Percentiles rank a stretch among this genome's conserved stretches.
phyloP scores from a whole-genome alignment of 2,888 invertebrate genomes.

The Syritta pipiens region DNA sequence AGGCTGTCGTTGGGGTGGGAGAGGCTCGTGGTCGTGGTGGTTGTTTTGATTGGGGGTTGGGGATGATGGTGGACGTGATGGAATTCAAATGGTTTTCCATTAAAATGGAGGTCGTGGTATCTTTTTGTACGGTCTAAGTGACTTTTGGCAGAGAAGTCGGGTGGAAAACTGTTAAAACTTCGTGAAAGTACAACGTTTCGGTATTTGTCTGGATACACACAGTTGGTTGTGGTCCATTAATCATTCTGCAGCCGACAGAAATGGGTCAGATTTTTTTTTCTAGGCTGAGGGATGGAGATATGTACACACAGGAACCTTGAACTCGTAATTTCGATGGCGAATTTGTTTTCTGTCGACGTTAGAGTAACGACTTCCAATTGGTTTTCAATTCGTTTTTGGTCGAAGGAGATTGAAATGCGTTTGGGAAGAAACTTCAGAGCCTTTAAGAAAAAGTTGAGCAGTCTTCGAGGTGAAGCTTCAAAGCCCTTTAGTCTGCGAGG shows the following conservation, averaged over 20 bases:
- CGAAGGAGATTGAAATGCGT: too few species aligned
- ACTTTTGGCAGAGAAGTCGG: conserved; percentile 5
- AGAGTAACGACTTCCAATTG: too few species aligned
- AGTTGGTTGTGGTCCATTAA: conserved; percentile 30
- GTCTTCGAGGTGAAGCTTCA: too few species aligned
- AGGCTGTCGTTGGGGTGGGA: background rate
- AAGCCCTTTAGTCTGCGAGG: too few species aligned
- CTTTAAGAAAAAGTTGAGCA: too few species aligned
- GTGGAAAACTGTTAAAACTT: conserved; percentile 40
- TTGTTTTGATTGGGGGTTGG: conserved; percentile 24
- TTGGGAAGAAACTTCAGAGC: too few species aligned
- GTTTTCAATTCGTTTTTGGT: too few species aligned
- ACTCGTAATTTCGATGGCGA: conserved; percentile 17
- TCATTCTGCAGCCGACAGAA: conserved; percentile 36
- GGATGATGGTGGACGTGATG: conserved; percentile 40
- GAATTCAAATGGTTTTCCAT: conserved; percentile 48
- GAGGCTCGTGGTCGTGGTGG: background rate
- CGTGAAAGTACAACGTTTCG: conserved; percentile 21
- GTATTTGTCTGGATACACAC: conserved; percentile 47
- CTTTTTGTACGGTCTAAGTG: background rate
- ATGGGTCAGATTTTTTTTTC: conserved; percentile 36
- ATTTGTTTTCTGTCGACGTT: background rate
- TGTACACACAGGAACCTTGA: too few species aligned
- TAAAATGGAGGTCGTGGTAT: background rate
- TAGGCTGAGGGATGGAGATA: background rate